A percentile compares a stretch with the other conserved stretches of the same genome.
Conservation (phyloP, 2,888 invertebrate species). For the Microplitis deprimator region DNA sequence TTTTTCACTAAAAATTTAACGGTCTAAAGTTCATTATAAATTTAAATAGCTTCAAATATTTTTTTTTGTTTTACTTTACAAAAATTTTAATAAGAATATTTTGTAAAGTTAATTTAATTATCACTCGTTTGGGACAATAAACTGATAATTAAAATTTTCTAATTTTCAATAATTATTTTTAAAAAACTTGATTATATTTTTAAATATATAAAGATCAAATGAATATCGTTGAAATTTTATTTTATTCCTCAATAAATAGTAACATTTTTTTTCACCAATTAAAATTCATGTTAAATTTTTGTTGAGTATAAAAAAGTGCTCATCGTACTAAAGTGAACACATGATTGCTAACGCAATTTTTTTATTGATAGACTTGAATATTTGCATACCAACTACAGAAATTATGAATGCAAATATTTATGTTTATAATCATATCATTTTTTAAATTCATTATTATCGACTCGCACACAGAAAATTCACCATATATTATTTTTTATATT, state of each 20-base stretch:
- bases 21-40: neutral
- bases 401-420: neutral
- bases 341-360: constrained; percentile 36
- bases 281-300: too few relatives aligned
- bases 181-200: neutral
- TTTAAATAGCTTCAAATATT: neutral
- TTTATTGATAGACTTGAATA: constrained; percentile 23
- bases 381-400: neutral
- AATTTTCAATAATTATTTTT: neutral
- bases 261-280: too few relatives aligned
- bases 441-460: neutral
- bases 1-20: neutral
- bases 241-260: too few relatives aligned
- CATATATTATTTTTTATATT: neutral
- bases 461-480: neutral
- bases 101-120: neutral
- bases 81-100: neutral
- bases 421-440: neutral
- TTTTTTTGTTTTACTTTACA: neutral
- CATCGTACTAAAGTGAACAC: neutral
- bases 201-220: neutral
- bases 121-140: neutral
- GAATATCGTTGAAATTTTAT: neutral
- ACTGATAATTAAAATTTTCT: neutral
- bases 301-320: too few relatives aligned